Percentiles rank a stretch among this genome's conserved stretches.
These are phyloP conservation scores for Drosophila testacea DNA, from an alignment of 2,888 invertebrate species.

Conservation along the genomic window DNA sequence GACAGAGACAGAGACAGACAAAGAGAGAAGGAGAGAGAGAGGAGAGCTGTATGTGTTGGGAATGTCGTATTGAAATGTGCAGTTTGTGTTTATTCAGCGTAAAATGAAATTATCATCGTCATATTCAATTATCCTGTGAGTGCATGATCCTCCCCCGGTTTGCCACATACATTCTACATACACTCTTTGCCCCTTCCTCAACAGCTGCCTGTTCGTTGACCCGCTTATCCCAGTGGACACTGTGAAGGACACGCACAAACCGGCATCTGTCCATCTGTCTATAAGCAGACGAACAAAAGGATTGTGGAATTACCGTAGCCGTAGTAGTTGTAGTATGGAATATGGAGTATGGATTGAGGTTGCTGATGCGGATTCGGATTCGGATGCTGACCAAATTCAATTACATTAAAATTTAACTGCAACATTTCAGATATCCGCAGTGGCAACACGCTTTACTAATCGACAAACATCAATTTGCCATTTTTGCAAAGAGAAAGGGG, in stretches of 20 bases:
- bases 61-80: constrained; percentile 64
- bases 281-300: constrained; percentile 48
- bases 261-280: constrained; percentile 36
- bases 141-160: constrained; percentile 43
- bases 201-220: constrained; percentile 56
- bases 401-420: constrained; percentile 54
- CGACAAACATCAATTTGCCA: constrained; percentile 16
- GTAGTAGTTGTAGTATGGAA: too few relatives aligned
- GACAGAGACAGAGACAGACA: background rate
- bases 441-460: constrained; percentile 36
- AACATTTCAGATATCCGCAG: constrained; percentile 34
- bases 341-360: constrained; percentile 20
- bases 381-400: constrained; percentile 46
- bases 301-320: constrained; percentile 31
- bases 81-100: constrained; percentile 76
- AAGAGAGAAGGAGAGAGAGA: background rate
- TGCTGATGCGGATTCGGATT: constrained; percentile 33
- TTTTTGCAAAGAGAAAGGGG: background rate
- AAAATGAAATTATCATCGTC: constrained; percentile 78
- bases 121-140: constrained; percentile 74
- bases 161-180: background rate
- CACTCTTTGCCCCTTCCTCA: background rate
- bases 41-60: constrained; percentile 1
- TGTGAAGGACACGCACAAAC: constrained; percentile 52
- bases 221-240: constrained; percentile 57